A percentile compares a stretch with the other conserved stretches of the same genome.
These are phyloP conservation scores for Atherinosoma microstoma DNA, from an alignment of 2,797 vertebrate genomes.

Conservation along the genomic window DNA sequence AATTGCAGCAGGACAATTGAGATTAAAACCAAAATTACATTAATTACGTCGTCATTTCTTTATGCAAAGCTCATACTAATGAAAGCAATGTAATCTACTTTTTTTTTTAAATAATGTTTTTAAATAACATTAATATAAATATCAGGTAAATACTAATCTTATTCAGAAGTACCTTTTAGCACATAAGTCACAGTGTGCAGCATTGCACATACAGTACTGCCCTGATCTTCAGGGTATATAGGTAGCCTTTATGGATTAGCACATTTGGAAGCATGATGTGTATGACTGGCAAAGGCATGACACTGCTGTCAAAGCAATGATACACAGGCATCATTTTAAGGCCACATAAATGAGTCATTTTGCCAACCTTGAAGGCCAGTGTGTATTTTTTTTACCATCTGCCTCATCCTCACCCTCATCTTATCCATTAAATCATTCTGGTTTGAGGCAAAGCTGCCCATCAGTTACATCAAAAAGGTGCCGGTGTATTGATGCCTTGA, in stretches of 20 bases:
- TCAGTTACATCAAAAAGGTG: slow-evolving; percentile 23
- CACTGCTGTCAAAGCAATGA: slow-evolving; percentile 33
- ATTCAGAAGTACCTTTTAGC: slow-evolving; percentile 39
- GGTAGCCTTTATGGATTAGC: slow-evolving; percentile 38
- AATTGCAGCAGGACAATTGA: slow-evolving; percentile 29
- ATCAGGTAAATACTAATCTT: slow-evolving; percentile 32
- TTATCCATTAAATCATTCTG: slow-evolving; percentile 19
- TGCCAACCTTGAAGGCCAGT: slow-evolving; percentile 9
- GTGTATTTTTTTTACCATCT: background rate
- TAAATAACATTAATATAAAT: slow-evolving; percentile 56
- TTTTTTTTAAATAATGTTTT: slow-evolving; percentile 20
- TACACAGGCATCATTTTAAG: slow-evolving; percentile 37
- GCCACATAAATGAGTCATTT: slow-evolving; percentile 14
- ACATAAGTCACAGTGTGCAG: slow-evolving; percentile 43
- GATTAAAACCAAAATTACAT: slow-evolving; percentile 33
- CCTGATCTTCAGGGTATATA: slow-evolving; percentile 39
- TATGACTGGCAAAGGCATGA: slow-evolving; percentile 47
- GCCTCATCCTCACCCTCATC: background rate
- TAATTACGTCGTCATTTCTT: slow-evolving; percentile 10
- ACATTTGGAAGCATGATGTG: slow-evolving; percentile 51
- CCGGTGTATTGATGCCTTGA: slow-evolving; percentile 33
- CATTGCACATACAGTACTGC: slow-evolving; percentile 52
- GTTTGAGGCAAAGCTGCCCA: slow-evolving; percentile 9
- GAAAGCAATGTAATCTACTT: slow-evolving; percentile 25
- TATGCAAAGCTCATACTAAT: slow-evolving; percentile 15